These are phyloP conservation scores for Seriola quinqueradiata DNA, from an alignment of 2,113 vertebrate species.

Conservation along the genomic window DNA sequence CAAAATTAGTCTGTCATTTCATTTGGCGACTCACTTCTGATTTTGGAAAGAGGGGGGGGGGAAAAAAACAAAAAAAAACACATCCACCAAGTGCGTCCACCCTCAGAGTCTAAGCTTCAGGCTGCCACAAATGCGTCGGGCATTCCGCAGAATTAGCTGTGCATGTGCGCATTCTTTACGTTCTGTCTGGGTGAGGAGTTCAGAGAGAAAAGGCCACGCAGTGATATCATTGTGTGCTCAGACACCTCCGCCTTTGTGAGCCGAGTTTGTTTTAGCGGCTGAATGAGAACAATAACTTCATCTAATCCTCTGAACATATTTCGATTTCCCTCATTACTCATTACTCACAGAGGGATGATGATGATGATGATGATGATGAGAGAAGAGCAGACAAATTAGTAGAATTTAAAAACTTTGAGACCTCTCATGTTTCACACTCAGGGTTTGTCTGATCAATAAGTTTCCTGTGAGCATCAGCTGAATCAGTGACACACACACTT, in stretches of 20 bases:
- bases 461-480: background rate
- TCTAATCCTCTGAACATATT: background rate
- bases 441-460: background rate
- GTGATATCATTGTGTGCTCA: conserved; percentile 34
- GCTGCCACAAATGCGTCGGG: conserved; percentile 32
- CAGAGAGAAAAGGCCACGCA: background rate
- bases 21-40: conserved; percentile 39
- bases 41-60: conserved; percentile 10
- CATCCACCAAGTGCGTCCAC: conserved; percentile 4
- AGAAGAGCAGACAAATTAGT: background rate
- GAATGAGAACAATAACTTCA: background rate
- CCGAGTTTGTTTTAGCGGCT: background rate
- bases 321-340: background rate
- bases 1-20: conserved; percentile 28
- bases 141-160: conserved; percentile 60
- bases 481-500: background rate
- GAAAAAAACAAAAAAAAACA: background rate
- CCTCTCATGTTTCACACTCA: background rate
- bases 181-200: conserved; percentile 58
- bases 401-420: background rate
- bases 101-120: conserved; percentile 30
- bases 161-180: conserved; percentile 65
- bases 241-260: conserved; percentile 1
- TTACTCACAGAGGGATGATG: background rate
- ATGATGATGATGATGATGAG: background rate